Evolutionary conservation across 2,113 vertebrate genomes (phyloP).

Genomic region (Cavia aperea): DNA sequence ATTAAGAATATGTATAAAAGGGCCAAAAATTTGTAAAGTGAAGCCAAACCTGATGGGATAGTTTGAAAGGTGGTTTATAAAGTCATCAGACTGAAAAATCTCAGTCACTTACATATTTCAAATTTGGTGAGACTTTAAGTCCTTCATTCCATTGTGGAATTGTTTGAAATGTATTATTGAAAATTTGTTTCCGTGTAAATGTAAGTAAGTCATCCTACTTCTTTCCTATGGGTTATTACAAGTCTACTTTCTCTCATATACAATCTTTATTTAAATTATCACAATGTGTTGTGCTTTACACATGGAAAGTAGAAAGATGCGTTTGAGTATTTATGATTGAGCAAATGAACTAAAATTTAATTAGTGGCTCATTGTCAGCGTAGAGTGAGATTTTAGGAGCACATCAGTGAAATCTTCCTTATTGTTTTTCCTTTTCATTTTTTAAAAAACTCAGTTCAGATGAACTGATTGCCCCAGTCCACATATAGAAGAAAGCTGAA

Average conservation of each 20-base stretch:
- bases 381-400: background rate
- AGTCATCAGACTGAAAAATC: constrained; percentile 1
- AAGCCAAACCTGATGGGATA: background rate
- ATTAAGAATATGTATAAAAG: background rate
- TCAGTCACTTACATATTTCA: background rate
- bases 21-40: background rate
- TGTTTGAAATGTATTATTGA: background rate
- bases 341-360: background rate
- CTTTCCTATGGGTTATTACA: constrained; percentile 8
- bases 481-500: background rate
- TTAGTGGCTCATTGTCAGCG: background rate
- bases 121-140: background rate
- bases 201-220: background rate
- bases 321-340: background rate
- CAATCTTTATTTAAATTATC: background rate
- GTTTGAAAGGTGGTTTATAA: background rate
- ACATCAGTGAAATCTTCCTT: background rate
- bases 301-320: background rate
- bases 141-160: background rate
- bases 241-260: background rate
- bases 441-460: background rate
- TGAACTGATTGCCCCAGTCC: background rate
- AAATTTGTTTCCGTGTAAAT: constrained; percentile 7
- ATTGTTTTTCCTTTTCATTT: background rate
- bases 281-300: background rate